phyloP scores from a whole-genome alignment of 1,140 invertebrate species.

The Ylistrum balloti region DNA sequence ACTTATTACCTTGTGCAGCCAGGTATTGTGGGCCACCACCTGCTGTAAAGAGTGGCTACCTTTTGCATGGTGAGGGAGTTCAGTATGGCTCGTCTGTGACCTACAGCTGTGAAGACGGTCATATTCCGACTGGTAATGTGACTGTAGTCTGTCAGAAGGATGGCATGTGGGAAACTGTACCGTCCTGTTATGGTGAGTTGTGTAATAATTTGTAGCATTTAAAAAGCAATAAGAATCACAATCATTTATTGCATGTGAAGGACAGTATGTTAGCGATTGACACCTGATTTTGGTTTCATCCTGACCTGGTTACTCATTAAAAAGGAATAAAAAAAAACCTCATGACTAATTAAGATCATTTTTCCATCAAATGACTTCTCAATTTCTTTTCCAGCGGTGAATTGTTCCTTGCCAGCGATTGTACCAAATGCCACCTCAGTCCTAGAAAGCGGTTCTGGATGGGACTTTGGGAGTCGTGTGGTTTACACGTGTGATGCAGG shows the following conservation, averaged over 20 bases:
- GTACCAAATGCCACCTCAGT: background rate
- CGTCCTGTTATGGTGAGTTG: constrained; percentile 59
- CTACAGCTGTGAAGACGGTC: constrained; percentile 61
- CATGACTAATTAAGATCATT: too few species aligned
- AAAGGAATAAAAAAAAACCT: too few species aligned
- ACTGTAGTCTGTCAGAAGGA: constrained; percentile 58
- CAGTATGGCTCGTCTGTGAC: constrained; percentile 53
- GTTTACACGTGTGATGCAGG: constrained; percentile 49
- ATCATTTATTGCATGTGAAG: too few species aligned
- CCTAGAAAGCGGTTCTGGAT: background rate
- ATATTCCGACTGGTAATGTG: background rate
- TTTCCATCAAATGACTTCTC: too few species aligned
- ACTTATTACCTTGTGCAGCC: constrained; percentile 50
- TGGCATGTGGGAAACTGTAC: constrained; percentile 59
- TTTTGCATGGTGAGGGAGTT: constrained; percentile 49
- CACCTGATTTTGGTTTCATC: too few species aligned
- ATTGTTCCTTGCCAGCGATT: background rate
- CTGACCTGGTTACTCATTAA: too few species aligned
- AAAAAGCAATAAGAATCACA: too few species aligned
- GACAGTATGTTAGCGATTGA: too few species aligned
- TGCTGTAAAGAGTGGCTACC: constrained; percentile 55
- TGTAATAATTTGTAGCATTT: too few species aligned
- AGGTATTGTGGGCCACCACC: constrained; percentile 67
- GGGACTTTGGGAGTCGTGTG: constrained; percentile 11
- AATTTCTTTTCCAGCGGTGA: background rate